Base-by-base conservation (phyloP, 2,888 invertebrate genomes). In the Odontomyia ornata region DNA sequence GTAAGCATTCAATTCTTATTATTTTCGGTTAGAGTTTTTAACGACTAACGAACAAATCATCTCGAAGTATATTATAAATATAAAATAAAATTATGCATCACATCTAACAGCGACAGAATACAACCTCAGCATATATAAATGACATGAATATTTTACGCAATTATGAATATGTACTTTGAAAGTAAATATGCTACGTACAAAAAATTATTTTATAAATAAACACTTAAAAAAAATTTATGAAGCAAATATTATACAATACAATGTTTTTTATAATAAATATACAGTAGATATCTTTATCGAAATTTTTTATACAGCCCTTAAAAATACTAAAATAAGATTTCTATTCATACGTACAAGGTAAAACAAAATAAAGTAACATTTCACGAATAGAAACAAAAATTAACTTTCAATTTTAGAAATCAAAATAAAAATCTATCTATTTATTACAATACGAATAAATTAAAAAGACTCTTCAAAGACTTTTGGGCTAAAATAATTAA, bases 291-390 rank as follows among this genome's bases (percentile, higher is more conserved):
- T 64, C 27, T 64, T 28, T 64, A 64, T 28, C 64, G 64, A 64
- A 64, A 64, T 28, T 64, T 64, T 64, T 64, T 64, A 64, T 64
- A 64, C 64, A 64, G 64, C 64, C 30, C 64, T 64, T 60, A 21
- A 21, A 11, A 64, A 64, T 60, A 52, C 5, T 36, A 36, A 52
- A 18, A 9, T 52, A 52, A 15, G 15, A 52, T 52, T 52, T 13
- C 52, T n/a, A 52, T 52, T 13, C 52, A 52, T 4, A 52, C 52
- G 2, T n/a, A 15, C 52, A 52, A 52, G n/a, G n/a, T n/a, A n/a
- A n/a, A 4, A 52, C 3, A 36, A 5, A 36, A 36, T 36, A 36
- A 3, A 9, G 36, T 36, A n/a, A n/a, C n/a, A n/a, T 36, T 9
- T 36, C 36, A 36, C 9, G 9, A 36, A 5, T 36, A 36, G 5